These are phyloP conservation scores for Hapalemur alaotrensis DNA, from an alignment of 2,797 vertebrate species.

Conservation along the genomic window DNA sequence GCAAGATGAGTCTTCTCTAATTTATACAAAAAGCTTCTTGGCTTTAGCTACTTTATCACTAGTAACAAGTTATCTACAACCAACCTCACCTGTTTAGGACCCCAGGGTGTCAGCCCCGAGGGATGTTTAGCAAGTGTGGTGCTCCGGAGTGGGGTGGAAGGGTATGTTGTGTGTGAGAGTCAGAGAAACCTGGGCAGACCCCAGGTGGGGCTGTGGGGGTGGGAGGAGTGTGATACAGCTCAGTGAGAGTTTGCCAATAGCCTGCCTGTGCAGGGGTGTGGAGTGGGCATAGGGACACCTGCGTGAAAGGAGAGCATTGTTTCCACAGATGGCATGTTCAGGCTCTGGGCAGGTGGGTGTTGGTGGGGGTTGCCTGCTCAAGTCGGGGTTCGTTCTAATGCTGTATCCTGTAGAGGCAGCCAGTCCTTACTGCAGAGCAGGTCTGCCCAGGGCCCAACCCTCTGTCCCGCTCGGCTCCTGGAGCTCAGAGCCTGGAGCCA, in stretches of 20 bases:
- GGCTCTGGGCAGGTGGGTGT: neutral
- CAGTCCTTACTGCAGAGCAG: neutral
- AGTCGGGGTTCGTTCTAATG: neutral
- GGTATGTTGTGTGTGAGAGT: neutral
- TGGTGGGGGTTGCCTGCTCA: neutral
- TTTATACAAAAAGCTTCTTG: neutral
- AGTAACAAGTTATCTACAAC: neutral
- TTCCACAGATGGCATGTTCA: neutral
- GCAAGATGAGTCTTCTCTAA: neutral
- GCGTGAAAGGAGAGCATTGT: conserved; percentile 36
- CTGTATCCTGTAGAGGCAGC: neutral
- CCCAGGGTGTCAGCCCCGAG: neutral
- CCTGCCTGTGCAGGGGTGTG: neutral
- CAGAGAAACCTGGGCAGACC: neutral
- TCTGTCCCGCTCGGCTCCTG: neutral
- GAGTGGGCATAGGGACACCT: neutral
- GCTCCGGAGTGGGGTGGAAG: neutral
- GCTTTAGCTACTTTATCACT: neutral
- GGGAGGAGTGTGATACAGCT: neutral
- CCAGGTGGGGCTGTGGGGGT: neutral
- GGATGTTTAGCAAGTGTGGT: neutral
- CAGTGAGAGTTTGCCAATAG: neutral
- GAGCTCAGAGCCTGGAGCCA: neutral
- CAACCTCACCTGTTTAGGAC: neutral
- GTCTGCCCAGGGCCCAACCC: neutral